Conservation (phyloP, 2,888 invertebrate genomes). For the Deroplatys truncata region DNA sequence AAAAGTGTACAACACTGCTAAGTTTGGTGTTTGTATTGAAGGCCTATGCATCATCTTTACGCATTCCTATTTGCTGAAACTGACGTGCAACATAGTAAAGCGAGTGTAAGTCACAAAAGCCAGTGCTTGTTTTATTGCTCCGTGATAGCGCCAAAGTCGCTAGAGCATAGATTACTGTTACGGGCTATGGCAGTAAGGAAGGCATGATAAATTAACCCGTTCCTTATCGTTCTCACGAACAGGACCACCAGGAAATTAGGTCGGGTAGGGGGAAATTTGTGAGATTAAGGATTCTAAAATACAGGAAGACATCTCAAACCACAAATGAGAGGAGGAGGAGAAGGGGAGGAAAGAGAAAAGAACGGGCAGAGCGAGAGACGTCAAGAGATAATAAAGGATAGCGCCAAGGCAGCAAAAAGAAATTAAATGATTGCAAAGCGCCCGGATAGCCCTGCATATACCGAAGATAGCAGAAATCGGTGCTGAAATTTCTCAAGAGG, state of each 20-base stretch:
- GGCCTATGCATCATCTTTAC: too few species aligned
- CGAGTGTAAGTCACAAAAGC: too few species aligned
- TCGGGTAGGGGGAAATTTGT: constrained; percentile 2
- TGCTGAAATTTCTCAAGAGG: not conserved
- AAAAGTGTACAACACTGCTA: too few species aligned
- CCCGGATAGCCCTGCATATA: not conserved
- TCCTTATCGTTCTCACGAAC: constrained; percentile 2
- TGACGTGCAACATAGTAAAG: too few species aligned
- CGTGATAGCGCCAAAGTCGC: too few species aligned
- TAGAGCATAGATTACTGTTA: not conserved
- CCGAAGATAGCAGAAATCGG: not conserved
- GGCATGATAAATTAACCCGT: constrained; percentile 6
- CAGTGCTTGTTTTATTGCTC: not conserved
- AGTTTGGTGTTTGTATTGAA: too few species aligned
- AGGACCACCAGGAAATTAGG: constrained; percentile 8
- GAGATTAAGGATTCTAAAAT: constrained; percentile 10
- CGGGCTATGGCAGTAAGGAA: not conserved
- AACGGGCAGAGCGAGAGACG: too few species aligned
- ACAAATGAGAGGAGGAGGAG: not conserved
- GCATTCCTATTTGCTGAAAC: too few species aligned
- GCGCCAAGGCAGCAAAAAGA: not conserved
- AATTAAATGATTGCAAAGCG: not conserved
- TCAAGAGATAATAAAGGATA: not conserved
- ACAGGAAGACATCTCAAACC: not conserved
- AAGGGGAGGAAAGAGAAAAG: too few species aligned